Evolutionary conservation across 1,140 invertebrate species (phyloP).

Genomic region (Hirudo medicinalis): DNA sequence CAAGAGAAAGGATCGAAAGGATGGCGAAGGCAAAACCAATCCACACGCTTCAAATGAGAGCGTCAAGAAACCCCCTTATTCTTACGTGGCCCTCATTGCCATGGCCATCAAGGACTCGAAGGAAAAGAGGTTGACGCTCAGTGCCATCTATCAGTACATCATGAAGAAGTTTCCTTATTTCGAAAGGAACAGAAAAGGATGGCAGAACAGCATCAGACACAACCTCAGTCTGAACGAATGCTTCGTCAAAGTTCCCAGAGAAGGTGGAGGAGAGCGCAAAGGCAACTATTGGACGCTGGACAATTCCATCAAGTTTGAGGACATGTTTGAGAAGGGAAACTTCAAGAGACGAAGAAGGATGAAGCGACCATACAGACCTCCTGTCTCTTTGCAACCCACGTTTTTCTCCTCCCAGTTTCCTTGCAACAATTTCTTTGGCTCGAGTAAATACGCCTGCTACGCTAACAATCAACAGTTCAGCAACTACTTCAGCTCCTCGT

Average conservation of each 20-base stretch:
- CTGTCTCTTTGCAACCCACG: conserved; percentile 15
- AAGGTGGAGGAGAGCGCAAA: conserved; percentile 24
- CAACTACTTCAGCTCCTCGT: too few species aligned
- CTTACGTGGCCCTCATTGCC: conserved; percentile 69
- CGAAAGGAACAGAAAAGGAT: conserved; percentile 55
- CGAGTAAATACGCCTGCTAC: too few species aligned
- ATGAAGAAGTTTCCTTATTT: conserved; percentile 98
- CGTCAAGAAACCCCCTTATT: conserved; percentile 51
- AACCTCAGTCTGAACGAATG: conserved; percentile 51
- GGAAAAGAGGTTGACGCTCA: conserved; percentile 58
- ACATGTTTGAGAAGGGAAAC: conserved; percentile 26
- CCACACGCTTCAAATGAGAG: too few species aligned
- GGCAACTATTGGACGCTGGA: conserved; percentile 24
- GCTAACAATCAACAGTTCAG: too few species aligned
- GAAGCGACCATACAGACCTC: conserved; percentile 22
- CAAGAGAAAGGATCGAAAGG: too few species aligned
- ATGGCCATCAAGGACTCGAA: conserved; percentile 59
- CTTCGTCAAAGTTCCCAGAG: conserved; percentile 40
- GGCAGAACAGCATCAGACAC: conserved; percentile 55
- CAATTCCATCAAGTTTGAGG: conserved; percentile 22
- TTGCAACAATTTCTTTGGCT: too few species aligned
- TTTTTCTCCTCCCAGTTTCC: too few species aligned
- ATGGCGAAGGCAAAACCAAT: too few species aligned
- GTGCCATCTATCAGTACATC: conserved; percentile 98
- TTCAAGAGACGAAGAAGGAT: conserved; percentile 23